Percentiles rank a stretch among this genome's conserved stretches.
Conservation (phyloP, 2,113 vertebrate species). For the Petromus typicus region DNA sequence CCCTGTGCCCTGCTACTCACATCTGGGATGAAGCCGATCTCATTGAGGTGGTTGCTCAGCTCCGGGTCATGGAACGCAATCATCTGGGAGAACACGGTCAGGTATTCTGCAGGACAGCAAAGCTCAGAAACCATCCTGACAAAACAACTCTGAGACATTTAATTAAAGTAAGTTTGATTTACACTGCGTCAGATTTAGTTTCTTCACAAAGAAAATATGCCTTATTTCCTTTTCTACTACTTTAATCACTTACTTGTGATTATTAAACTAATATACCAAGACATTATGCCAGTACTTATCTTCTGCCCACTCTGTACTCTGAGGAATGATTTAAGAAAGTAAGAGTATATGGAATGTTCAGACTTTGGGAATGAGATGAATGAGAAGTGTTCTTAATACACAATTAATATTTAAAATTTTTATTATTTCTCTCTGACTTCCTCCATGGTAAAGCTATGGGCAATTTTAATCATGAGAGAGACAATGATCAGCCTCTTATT, state of each 20-base stretch:
- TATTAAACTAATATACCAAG: slow-evolving; percentile 18
- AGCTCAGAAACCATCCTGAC: not conserved
- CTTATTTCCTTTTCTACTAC: not conserved
- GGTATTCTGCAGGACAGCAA: slow-evolving; percentile 92
- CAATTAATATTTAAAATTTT: not conserved
- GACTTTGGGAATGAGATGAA: not conserved
- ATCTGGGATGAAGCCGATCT: slow-evolving; percentile 99
- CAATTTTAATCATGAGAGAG: not conserved
- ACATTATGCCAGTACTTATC: not conserved
- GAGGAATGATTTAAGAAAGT: not conserved
- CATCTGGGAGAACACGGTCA: slow-evolving; percentile 99
- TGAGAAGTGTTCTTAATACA: not conserved
- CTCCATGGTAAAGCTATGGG: not conserved
- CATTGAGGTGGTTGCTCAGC: slow-evolving; percentile 98
- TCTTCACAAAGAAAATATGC: not conserved
- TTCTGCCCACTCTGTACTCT: not conserved
- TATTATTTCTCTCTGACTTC: not conserved
- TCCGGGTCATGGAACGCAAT: slow-evolving; percentile 99
- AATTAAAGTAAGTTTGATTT: slow-evolving; percentile 35
- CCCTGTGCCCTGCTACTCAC: slow-evolving; percentile 90
- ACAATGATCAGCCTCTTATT: not conserved
- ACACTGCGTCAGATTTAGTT: not conserved
- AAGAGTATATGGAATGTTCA: not conserved
- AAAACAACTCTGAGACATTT: not conserved
- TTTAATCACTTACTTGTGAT: slow-evolving; percentile 8